Percentiles rank a stretch among this genome's conserved stretches.
Conservation (phyloP, 2,797 vertebrate species). For the Anas flavirostris region DNA sequence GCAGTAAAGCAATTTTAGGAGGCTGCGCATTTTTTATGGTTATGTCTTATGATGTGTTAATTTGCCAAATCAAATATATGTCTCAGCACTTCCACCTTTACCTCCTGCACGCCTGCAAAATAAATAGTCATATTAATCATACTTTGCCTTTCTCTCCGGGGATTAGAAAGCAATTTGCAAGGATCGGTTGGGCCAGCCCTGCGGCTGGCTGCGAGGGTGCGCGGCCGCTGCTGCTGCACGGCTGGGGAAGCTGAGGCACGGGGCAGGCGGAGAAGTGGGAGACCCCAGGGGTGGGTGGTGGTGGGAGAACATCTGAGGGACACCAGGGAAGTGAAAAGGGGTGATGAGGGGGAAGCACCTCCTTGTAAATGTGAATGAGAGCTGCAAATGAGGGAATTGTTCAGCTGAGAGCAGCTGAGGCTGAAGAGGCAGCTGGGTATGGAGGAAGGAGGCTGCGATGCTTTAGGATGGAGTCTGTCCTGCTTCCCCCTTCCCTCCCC, state of each 20-base stretch:
- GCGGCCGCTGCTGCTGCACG: fast-evolving
- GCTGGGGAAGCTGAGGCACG: background rate
- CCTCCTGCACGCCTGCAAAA: constrained; percentile 60
- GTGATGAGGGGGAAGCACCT: background rate
- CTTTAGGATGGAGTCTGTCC: background rate
- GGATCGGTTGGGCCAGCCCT: background rate
- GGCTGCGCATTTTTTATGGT: constrained; percentile 55
- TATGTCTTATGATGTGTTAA: constrained; percentile 71
- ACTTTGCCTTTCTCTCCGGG: background rate
- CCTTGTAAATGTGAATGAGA: background rate
- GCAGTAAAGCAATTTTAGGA: constrained; percentile 32
- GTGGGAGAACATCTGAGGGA: background rate
- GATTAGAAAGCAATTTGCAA: constrained; percentile 51
- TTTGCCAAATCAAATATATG: constrained; percentile 73
- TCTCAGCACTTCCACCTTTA: constrained; percentile 67
- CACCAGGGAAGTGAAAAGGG: background rate
- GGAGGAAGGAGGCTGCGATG: background rate
- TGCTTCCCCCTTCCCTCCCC: background rate
- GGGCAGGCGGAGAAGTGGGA: background rate
- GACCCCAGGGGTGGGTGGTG: fast-evolving
- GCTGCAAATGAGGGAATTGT: background rate
- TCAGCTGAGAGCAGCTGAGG: background rate
- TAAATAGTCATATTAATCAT: constrained; percentile 69
- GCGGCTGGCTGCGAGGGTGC: background rate
- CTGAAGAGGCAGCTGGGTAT: background rate